Evolutionary conservation across 1,140 invertebrate genomes (phyloP), one percentile per base, ranked within the genome.

Genomic region (Reticulitermes speratus): DNA sequence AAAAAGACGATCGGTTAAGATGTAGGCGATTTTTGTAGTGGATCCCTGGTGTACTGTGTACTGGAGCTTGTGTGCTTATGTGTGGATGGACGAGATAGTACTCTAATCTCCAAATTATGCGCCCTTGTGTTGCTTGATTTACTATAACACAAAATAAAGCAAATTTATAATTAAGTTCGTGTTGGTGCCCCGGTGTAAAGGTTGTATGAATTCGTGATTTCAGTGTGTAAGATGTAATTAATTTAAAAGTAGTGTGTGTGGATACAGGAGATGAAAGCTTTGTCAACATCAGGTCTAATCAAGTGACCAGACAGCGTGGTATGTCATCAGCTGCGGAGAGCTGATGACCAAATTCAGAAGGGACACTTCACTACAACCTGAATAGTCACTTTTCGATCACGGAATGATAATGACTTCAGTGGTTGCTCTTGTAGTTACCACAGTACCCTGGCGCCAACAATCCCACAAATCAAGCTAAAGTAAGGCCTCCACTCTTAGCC

Each of bases 391-490:
- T 65, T n/a, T 65, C 59, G 59, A 65, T 65, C 59, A 65, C 59
- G 59, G 21, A 48, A 48, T 48, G 45, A 48, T 48, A 48, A 48
- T 48, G 45, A 48, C 25, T 19, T 65, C 59, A 19, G 1, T 65
- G 45, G 45, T 48, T 48, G 45, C 45, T 48, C 9, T 21, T 55
- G 65, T 75, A 75, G n/a, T 25, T 30, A 65, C 59, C 59, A 65
- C 59, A n/a, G 65, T 75, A 75, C n/a, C n/a, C 65, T 75, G 65
- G 65, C 65, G 65, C 65, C 65, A 75, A 25, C 25, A 75, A 75
- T 30, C 65, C 65, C 7, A 75, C n/a, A 75, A n/a, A 75, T 75
- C 65, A 30, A 25, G 19, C 8, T 21, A 25, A 65, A 38, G 38
- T 38, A 38, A 65, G 59, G 59, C 19, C 59, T n/a, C 7, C 19